These are phyloP conservation scores for Druon quercuslanigerum DNA, from an alignment of 1,140 invertebrate genomes.

Conservation along the genomic window DNA sequence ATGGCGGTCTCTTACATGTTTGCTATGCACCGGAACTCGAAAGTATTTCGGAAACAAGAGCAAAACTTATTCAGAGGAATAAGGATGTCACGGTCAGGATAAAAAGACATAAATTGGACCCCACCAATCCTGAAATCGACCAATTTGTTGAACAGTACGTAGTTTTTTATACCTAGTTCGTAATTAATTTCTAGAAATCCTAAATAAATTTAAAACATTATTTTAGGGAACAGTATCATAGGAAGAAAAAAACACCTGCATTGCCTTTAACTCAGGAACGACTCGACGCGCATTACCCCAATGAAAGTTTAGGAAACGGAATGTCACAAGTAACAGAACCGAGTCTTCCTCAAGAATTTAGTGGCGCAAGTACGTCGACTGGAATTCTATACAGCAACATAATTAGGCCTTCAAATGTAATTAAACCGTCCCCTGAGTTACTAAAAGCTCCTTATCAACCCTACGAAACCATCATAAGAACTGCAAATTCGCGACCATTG, in stretches of 20 bases:
- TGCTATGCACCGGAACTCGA: constrained; percentile 95
- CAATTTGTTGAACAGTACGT: constrained; percentile 61
- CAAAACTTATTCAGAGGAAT: constrained; percentile 84
- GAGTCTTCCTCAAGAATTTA: constrained; percentile 42
- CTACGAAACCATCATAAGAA: constrained; percentile 48
- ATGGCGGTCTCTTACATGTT: constrained; percentile 89
- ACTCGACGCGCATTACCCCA: constrained; percentile 54
- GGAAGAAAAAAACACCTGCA: constrained; percentile 59
- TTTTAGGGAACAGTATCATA: constrained; percentile 62
- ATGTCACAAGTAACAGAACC: constrained; percentile 58
- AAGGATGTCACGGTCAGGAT: constrained; percentile 75
- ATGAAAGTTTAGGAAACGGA: constrained; percentile 53
- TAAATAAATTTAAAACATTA: not conserved
- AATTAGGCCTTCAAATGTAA: constrained; percentile 31
- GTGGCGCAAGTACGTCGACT: constrained; percentile 55
- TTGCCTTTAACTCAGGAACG: constrained; percentile 60
- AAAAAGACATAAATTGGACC: constrained; percentile 57
- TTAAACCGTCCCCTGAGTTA: constrained; percentile 14
- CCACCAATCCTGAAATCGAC: constrained; percentile 51
- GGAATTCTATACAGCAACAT: not conserved
- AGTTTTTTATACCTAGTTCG: constrained; percentile 24
- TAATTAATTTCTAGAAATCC: not conserved
- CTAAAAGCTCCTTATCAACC: constrained; percentile 53
- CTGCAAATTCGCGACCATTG: constrained; percentile 7
- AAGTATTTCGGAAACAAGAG: constrained; percentile 82